Evolutionary conservation across 2,797 vertebrate genomes (phyloP).

Genomic region (Basileuterus tristriatus): DNA sequence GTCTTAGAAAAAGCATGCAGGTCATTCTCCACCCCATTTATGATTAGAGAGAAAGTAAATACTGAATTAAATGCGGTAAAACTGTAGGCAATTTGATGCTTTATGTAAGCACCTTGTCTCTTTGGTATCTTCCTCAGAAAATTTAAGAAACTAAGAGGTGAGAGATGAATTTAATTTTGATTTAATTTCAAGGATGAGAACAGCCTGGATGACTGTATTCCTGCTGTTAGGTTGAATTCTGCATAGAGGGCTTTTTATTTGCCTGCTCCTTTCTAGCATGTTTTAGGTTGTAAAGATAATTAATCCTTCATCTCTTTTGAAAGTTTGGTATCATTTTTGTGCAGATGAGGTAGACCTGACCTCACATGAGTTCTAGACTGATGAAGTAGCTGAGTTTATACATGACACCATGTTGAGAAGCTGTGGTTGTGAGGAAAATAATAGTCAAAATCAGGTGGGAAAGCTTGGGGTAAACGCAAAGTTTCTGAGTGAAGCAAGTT

Average conservation of each 20-base stretch:
- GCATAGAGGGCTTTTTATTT: background rate
- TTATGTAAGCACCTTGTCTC: background rate
- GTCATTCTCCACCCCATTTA: background rate
- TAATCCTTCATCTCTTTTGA: background rate
- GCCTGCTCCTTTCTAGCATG: background rate
- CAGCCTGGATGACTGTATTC: background rate
- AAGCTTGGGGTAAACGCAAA: background rate
- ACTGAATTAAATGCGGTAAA: background rate
- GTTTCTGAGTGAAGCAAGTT: background rate
- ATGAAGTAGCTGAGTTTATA: background rate
- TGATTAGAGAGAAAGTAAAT: background rate
- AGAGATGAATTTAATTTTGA: background rate
- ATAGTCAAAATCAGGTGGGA: background rate
- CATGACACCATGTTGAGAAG: background rate
- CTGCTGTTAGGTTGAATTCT: background rate
- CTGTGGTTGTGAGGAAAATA: background rate
- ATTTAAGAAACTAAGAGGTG: background rate
- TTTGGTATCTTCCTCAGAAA: background rate
- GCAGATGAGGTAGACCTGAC: background rate
- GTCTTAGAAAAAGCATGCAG: background rate
- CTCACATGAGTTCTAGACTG: background rate
- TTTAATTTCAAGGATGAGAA: background rate
- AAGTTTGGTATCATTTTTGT: background rate
- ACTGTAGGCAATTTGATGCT: background rate
- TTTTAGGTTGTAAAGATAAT: background rate